Conservation (phyloP, 2,797 vertebrate species). For the Cephalopachus bancanus region DNA sequence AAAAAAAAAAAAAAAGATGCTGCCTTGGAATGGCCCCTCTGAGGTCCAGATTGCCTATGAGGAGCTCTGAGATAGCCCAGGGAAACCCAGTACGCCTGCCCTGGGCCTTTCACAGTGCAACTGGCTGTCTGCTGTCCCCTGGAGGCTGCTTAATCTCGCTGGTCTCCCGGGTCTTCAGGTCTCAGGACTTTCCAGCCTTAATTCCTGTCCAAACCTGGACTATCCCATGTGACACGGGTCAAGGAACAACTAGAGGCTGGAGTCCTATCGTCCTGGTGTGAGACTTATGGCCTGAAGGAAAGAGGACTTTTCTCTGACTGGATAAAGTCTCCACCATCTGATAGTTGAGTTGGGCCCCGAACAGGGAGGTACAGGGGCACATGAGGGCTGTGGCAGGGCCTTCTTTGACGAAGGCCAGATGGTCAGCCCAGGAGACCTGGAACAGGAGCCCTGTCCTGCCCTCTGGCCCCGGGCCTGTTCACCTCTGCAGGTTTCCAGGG, state of each 20-base stretch:
- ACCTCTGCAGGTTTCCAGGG: not conserved
- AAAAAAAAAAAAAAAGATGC: not conserved
- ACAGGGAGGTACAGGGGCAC: fast-evolving
- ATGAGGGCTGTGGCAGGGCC: not conserved
- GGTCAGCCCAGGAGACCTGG: not conserved
- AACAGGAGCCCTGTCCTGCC: not conserved
- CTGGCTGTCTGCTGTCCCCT: not conserved
- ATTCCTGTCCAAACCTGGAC: not conserved
- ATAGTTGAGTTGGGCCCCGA: not conserved
- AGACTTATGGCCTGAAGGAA: not conserved
- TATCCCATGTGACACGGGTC: not conserved
- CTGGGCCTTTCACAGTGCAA: not conserved
- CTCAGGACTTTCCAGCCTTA: not conserved
- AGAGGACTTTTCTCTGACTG: not conserved
- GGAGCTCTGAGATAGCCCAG: not conserved
- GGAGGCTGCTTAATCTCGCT: too few species aligned
- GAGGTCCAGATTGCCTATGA: not conserved
- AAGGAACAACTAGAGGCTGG: not conserved
- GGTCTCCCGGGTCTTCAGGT: not conserved
- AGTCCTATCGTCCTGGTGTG: not conserved
- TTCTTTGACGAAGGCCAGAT: not conserved
- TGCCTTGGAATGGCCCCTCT: not conserved
- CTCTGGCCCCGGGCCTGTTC: too few species aligned
- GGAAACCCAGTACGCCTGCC: not conserved
- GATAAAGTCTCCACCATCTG: fast-evolving